A percentile compares a stretch with the other conserved stretches of the same genome.
phyloP scores from a whole-genome alignment of 2,113 vertebrate genomes.

The Crypturellus undulatus region DNA sequence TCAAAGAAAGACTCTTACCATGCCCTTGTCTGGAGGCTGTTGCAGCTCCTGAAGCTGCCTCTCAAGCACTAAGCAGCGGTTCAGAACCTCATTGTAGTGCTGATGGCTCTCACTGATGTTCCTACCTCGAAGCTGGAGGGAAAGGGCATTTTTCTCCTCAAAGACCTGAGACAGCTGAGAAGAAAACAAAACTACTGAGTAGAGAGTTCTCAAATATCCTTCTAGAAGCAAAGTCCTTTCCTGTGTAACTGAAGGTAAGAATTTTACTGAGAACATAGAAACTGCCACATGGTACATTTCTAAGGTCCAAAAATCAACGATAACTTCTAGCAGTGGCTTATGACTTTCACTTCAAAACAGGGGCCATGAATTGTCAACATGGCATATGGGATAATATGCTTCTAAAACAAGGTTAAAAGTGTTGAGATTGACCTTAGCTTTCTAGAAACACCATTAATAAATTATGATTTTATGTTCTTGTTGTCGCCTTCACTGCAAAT shows the following conservation, averaged over 20 bases:
- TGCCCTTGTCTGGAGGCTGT: conserved; percentile 56
- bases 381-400: background rate
- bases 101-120: conserved; percentile 73
- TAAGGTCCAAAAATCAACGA: background rate
- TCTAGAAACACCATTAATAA: background rate
- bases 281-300: background rate
- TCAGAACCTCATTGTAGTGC: conserved; percentile 69
- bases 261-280: background rate
- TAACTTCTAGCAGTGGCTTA: background rate
- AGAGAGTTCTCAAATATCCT: background rate
- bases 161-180: conserved; percentile 83
- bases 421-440: background rate
- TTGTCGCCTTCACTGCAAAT: background rate
- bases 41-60: conserved; percentile 77
- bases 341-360: background rate
- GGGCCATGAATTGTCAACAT: background rate
- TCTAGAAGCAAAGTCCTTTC: background rate
- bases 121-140: conserved; percentile 75
- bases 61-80: conserved; percentile 74
- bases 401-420: background rate
- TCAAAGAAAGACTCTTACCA: background rate
- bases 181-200: background rate
- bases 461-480: background rate
- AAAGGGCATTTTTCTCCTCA: conserved; percentile 82
- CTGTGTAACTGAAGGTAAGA: background rate